A percentile compares a stretch with the other conserved stretches of the same genome.
phyloP scores from a whole-genome alignment of 2,797 vertebrate genomes.

The Enteromius afrohamiltoni region DNA sequence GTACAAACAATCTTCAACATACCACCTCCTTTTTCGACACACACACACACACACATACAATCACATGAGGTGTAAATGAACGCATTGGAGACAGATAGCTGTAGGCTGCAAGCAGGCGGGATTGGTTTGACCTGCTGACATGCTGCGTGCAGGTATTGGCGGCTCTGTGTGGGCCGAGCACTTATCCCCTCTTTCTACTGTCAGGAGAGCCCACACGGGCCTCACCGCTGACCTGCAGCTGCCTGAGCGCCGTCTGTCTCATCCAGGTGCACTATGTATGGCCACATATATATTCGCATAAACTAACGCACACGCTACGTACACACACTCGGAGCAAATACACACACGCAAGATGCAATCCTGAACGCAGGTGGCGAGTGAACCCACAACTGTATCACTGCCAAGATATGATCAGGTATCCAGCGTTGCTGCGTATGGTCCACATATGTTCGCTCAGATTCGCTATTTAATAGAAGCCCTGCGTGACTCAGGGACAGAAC shows the following conservation, averaged over 20 bases:
- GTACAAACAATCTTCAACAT: slow-evolving; percentile 46
- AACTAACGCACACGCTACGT: slow-evolving; percentile 19
- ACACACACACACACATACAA: slow-evolving; percentile 11
- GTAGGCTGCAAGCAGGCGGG: slow-evolving; percentile 47
- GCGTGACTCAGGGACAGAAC: slow-evolving; percentile 58
- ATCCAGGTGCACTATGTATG: slow-evolving; percentile 46
- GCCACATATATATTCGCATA: slow-evolving; percentile 54
- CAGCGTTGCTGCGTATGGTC: slow-evolving; percentile 64
- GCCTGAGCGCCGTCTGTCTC: slow-evolving; percentile 48
- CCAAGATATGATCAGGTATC: slow-evolving; percentile 71
- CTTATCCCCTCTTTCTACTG: slow-evolving; percentile 51
- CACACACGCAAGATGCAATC: slow-evolving; percentile 36
- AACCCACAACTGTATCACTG: slow-evolving; percentile 68
- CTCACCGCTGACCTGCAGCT: slow-evolving; percentile 66
- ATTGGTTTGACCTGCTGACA: slow-evolving; percentile 59
- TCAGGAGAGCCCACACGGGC: slow-evolving; percentile 53
- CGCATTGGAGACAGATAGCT: slow-evolving; percentile 54
- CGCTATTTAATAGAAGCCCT: slow-evolving; percentile 53
- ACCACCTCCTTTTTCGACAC: slow-evolving; percentile 26
- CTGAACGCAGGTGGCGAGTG: slow-evolving; percentile 59
- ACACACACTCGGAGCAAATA: slow-evolving; percentile 60
- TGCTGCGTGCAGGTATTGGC: slow-evolving; percentile 47
- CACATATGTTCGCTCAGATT: slow-evolving; percentile 70
- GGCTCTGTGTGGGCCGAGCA: slow-evolving; percentile 55
- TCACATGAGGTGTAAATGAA: slow-evolving; percentile 54